These are phyloP conservation scores for Halichondria panicea DNA, from an alignment of 37 sponge, comb jelly and placozoan genomes.

Conservation along the genomic window DNA sequence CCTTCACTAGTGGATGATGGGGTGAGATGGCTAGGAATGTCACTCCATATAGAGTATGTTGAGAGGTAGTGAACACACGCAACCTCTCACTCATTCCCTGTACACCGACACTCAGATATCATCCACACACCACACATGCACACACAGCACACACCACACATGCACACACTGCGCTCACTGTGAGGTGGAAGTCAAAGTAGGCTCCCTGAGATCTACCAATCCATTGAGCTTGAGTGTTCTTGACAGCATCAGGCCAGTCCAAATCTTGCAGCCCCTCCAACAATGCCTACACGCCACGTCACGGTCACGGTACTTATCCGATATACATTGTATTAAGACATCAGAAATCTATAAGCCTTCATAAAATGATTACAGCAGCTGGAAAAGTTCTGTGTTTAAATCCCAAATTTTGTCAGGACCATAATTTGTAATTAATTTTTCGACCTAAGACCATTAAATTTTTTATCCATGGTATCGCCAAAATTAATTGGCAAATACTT, in stretches of 20 bases:
- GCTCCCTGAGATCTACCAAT: slow-evolving; percentile 73
- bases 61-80: slow-evolving; percentile 68
- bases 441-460: too few relatives aligned
- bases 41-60: slow-evolving; percentile 69
- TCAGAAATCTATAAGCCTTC: too few relatives aligned
- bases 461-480: too few relatives aligned
- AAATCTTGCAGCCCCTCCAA: slow-evolving; percentile 69
- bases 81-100: background rate
- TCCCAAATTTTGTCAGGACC: too few relatives aligned
- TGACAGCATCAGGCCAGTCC: slow-evolving; percentile 80
- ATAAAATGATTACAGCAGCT: too few relatives aligned
- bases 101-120: background rate
- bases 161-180: background rate
- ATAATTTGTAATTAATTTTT: too few relatives aligned
- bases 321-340: too few relatives aligned
- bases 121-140: too few relatives aligned
- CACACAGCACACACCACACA: too few relatives aligned
- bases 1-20: slow-evolving; percentile 46
- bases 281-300: slow-evolving; percentile 45
- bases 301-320: too few relatives aligned
- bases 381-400: too few relatives aligned
- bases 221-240: slow-evolving; percentile 74
- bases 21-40: slow-evolving; percentile 59
- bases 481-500: too few relatives aligned
- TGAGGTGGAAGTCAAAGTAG: slow-evolving; percentile 67